These are phyloP conservation scores for Poeciliopsis paucimaculata DNA, from an alignment of 2,797 vertebrate species.

Conservation along the genomic window DNA sequence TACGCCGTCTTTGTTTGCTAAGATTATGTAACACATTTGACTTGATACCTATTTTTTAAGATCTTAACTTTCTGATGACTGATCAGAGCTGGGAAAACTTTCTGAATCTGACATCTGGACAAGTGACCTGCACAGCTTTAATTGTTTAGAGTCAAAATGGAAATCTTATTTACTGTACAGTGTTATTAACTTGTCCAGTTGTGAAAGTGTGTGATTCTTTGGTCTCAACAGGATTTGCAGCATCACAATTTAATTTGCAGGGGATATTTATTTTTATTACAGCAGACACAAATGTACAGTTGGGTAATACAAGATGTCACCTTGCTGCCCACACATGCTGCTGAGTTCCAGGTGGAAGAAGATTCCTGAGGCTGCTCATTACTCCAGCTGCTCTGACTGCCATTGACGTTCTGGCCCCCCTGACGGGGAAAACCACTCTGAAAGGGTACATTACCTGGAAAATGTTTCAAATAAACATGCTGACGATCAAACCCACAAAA, in stretches of 20 bases:
- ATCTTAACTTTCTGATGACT: not conserved
- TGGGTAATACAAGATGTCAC: slow-evolving; percentile 51
- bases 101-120: not conserved
- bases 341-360: slow-evolving; percentile 86
- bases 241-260: not conserved
- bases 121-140: not conserved
- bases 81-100: not conserved
- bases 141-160: not conserved
- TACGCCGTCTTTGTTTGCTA: not conserved
- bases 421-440: slow-evolving; percentile 82
- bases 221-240: not conserved
- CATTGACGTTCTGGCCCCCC: slow-evolving; percentile 78
- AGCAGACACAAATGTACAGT: not conserved
- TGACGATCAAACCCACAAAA: not conserved
- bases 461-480: not conserved
- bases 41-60: not conserved
- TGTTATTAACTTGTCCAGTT: not conserved
- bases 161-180: not conserved
- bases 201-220: not conserved
- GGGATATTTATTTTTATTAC: not conserved
- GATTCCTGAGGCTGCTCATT: slow-evolving; percentile 78
- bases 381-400: slow-evolving; percentile 75
- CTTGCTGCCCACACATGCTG: slow-evolving; percentile 86
- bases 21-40: not conserved
- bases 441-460: slow-evolving; percentile 88